A percentile compares a stretch with the other conserved stretches of the same genome.
These are phyloP conservation scores for Caenorhabditis sp. DNA, from an alignment of 2,888 invertebrate genomes.

Conservation along the genomic window DNA sequence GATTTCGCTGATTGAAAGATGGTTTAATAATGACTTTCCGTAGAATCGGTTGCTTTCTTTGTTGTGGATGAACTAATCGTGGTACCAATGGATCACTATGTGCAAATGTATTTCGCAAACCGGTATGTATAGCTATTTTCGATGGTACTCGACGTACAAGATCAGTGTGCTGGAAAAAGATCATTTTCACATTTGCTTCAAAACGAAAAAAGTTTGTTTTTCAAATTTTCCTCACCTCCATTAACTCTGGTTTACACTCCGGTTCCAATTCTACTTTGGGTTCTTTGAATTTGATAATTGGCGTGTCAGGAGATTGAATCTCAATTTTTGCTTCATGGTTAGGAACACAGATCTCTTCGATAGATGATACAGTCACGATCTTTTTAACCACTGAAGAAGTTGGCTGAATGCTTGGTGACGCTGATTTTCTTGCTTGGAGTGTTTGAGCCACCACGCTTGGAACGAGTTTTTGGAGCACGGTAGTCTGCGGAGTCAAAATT, in stretches of 20 bases:
- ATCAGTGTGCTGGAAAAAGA: neutral
- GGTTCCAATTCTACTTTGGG: neutral
- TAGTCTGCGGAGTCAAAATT: neutral
- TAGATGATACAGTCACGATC: neutral
- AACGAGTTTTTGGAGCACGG: neutral
- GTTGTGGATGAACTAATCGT: neutral
- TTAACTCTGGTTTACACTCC: neutral
- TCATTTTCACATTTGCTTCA: too few species aligned
- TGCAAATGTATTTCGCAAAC: neutral
- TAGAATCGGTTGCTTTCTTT: neutral
- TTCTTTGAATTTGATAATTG: neutral
- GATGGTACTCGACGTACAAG: neutral
- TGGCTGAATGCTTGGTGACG: neutral
- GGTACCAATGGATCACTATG: neutral
- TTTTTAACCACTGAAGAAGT: neutral
- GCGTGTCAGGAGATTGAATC: neutral
- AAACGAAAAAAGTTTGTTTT: too few species aligned
- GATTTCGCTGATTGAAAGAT: neutral
- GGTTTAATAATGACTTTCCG: constrained; percentile 4
- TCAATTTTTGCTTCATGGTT: neutral
- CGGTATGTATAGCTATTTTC: neutral
- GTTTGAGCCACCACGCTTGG: neutral
- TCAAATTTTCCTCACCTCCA: too few species aligned
- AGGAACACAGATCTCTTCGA: neutral
- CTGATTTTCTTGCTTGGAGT: neutral